Conservation (phyloP, 92 coral and sea anemone genomes). For the Micromussa lordhowensis region DNA sequence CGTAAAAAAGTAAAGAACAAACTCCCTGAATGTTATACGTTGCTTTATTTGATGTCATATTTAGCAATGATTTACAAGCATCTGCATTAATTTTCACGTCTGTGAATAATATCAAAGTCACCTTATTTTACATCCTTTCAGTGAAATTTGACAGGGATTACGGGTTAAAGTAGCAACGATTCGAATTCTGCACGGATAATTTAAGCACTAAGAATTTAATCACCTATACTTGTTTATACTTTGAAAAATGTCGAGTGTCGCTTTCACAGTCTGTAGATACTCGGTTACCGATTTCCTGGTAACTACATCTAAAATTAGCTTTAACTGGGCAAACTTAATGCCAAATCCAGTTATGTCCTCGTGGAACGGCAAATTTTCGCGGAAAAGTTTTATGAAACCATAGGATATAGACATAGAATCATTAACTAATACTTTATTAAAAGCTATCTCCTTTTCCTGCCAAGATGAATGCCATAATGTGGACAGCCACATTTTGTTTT, state of each 20-base stretch:
- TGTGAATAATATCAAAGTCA: no score
- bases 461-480: slow-evolving; percentile 18
- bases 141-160: background rate
- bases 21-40: background rate
- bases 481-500: slow-evolving; percentile 68
- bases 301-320: background rate
- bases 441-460: slow-evolving; percentile 12
- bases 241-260: background rate
- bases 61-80: background rate
- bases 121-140: no score
- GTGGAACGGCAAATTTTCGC: background rate
- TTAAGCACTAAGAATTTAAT: background rate
- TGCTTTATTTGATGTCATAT: background rate
- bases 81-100: background rate
- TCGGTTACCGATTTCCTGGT: no score
- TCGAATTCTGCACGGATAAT: background rate
- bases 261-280: no score
- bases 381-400: background rate
- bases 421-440: background rate
- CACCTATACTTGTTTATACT: background rate
- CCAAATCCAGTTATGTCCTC: background rate
- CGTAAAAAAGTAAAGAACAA: background rate
- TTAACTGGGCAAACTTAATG: background rate
- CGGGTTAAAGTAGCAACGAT: background rate
- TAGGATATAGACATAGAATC: background rate